These are phyloP conservation scores for Philereme transversata DNA, from an alignment of 2,888 invertebrate genomes.

Conservation along the genomic window DNA sequence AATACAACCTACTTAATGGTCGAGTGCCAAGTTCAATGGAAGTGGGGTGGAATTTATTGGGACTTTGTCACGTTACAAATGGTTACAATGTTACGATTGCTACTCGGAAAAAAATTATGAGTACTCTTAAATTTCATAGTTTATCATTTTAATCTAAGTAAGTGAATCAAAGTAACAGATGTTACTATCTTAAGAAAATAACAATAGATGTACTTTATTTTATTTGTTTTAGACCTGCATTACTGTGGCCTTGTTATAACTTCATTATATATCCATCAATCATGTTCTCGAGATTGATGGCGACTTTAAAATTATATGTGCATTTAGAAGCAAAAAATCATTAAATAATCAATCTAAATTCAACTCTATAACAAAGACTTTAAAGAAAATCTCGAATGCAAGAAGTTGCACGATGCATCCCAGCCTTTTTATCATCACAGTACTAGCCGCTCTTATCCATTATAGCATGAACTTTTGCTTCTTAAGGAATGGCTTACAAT, in stretches of 20 bases:
- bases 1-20: slow-evolving; percentile 11
- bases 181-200: no score
- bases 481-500: slow-evolving; percentile 25
- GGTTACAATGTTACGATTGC: no score
- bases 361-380: slow-evolving; percentile 33
- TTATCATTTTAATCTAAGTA: no score
- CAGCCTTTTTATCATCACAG: slow-evolving; percentile 39
- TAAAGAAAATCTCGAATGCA: slow-evolving; percentile 35
- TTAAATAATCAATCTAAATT: slow-evolving; percentile 32
- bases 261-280: slow-evolving; percentile 68
- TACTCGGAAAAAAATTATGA: no score
- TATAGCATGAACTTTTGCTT: slow-evolving; percentile 40
- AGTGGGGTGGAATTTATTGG: not conserved
- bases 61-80: no score
- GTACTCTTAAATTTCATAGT: no score
- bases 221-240: slow-evolving; percentile 60
- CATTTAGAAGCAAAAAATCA: slow-evolving; percentile 40
- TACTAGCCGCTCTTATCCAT: slow-evolving; percentile 47
- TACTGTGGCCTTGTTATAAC: slow-evolving; percentile 66
- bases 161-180: no score
- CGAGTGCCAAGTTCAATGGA: not conserved
- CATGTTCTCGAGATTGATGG: slow-evolving; percentile 55
- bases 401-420: slow-evolving; percentile 32
- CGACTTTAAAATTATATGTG: slow-evolving; percentile 54
- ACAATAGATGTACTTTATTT: slow-evolving; percentile 56